Base-by-base conservation (phyloP, 2,888 invertebrate genomes). In the Apodemia duryi region DNA sequence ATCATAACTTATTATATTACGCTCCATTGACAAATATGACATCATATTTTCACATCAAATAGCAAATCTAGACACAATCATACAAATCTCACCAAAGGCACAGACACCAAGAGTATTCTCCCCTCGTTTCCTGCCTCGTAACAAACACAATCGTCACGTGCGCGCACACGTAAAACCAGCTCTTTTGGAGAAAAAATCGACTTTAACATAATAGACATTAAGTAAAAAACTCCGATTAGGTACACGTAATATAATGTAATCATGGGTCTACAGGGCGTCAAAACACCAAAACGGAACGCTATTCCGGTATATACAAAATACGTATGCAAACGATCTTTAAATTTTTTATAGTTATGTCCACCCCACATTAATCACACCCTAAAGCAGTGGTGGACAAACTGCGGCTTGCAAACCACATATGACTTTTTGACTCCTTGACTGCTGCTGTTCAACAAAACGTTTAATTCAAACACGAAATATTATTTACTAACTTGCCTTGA, bases 311-410 rank as follows among this genome's bases (percentile, higher is more conserved):
- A 2, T 32, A 4, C 32, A 32, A 32, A 28, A 83, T 82, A 84
- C 82, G 84, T 66, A 69, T 82, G 84, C 82, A 83, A 82, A 83
- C 84, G 83, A 81, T 87, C 84, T 88, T 90, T 90, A 86, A 90
- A 91, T 90, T 88, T 91, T 91, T 91, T 89, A 91, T 90, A 82
- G 91, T 86, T 85, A 85, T 91, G 86, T 90, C 90, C 90, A 90
- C 91, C 87, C 88, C 82, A 82, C 82, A 21, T 2, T 2, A 4
- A 32, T 32, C 2, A 32, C 32, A 32, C 2, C 1, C 32, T 2
- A 32, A 32, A 32, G 32, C 32, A 32, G 32, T 32, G 32, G 32
- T 32, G 2, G 32, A 32, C 32, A 32, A 32, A 32, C 32, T 32
- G 32, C 32, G 32, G 32, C 32, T 32, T 1, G 32, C 4, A 32